Evolutionary conservation across 2,888 invertebrate species (phyloP), one percentile per base, ranked within the genome.

Genomic region (Aquatica leii): DNA sequence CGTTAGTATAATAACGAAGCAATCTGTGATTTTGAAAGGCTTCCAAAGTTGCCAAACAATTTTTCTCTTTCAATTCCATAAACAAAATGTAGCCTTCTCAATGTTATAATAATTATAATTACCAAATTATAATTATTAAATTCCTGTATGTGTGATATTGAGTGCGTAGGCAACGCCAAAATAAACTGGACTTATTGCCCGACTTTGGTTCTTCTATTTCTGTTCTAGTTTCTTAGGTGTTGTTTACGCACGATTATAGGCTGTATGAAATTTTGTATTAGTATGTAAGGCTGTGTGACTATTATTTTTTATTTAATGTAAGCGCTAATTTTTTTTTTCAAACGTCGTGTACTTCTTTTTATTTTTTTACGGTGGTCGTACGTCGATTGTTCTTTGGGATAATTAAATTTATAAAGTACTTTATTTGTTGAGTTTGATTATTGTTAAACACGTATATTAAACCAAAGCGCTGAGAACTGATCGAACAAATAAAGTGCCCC

Each of bases 11-110:
- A 70, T 76, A 76, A 73, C 70, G 73, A 74, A 77, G 77, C 76
- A 79, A 81, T 79, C 83, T 83, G 83, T 83, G 83, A 83, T 83
- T 82, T 82, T 82, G 78, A 81, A 80, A 79, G 80, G 82, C 79
- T 82, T 82, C 79, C 71, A 69, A 65, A 69, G 78, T 78, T 80
- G 80, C 80, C 79, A 80, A 80, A 79, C 76, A 65, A 68, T 73
- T 75, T 73, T 66, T 71, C 62, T 69, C 61, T 69, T 64, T 68
- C 66, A 74, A 76, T 72, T 75, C 72, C 72, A 70, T 60, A 63
- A 66, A 65, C 24, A 67, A 67, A 63, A 70, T 69, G 79, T 79
- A 79, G 78, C 79, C 78, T 77, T 75, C 78, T 76, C 79, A 80
- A 80, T 78, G 75, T 77, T 75, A 71, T 72, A 69, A 73, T 79